Base-by-base conservation (phyloP, 2,113 vertebrate species). In the Passer domesticus region DNA sequence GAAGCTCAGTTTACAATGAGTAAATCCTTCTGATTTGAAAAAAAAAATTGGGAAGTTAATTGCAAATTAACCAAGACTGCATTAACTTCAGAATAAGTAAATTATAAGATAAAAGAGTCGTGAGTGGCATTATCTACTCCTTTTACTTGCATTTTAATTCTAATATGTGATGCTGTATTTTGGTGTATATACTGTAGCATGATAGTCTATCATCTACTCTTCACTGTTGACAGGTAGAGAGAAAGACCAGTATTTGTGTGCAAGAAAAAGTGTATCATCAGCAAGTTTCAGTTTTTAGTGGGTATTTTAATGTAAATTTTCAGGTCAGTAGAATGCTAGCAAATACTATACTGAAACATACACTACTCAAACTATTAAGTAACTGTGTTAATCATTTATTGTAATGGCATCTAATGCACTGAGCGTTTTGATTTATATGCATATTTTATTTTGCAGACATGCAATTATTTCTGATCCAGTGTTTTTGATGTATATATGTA, bases 401-500 rank as follows among this genome's bases (percentile, higher is more conserved):
- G 90, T 96, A 97, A 96, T 97, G 97, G 95, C 74, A 92, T 93
- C 83, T 95, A 97, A 95, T 97, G 95, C 96, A 97, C 95, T 94
- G 95, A 97, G 95, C 83, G 49, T 93, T 91, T 96, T 91, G 95
- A 96, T 95, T 95, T 97, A 96, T 96, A 93, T 95, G 92, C 91
- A 74, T 97, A 96, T 94, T 96, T 89, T 93, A 93, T 94, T 97
- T 97, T 96, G 98, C 94, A 96, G 89, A 96, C 93, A 84, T 97
- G 97, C 97, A 97, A 76, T 97, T 88, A 92, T 87, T 94, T 98
- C 97, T 92, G 96, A 97, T 96, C 92, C 94, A 94, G 95, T 97
- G 96, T 66, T 97, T 92, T 86, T 87, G 83, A 95, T 93, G 95
- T 95, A 72, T 96, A 94, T 94, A 94, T 90, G 96, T 95, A 83